Base-by-base conservation (phyloP, 2,888 invertebrate genomes). In the Polietes domitor region DNA sequence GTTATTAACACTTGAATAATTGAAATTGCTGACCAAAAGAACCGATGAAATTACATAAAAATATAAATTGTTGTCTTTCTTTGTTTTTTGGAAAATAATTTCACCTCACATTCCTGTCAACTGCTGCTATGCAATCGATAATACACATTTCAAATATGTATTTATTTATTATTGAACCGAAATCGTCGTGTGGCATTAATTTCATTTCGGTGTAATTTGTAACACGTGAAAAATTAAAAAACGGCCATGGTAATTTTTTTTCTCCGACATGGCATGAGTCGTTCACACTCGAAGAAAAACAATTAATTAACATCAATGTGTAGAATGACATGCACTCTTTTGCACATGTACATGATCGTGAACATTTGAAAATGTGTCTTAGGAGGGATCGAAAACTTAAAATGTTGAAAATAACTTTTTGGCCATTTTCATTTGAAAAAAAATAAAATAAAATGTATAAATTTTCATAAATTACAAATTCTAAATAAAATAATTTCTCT, bases 21-120 rank as follows among this genome's bases (percentile, higher is more conserved):
- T 55, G 47, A 53, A 78, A 24, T 43, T 32, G 12, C 37, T 65
- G 65, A 76, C 65, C 65, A 77, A 37, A 81, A 72, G 43, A 73
- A 58, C 43, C 53, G n/a, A 53, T 77, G 43, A 72, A 76, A 72
- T 65, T 63, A 72, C 61, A 63, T 61, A 37, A 74, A 74, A n/a
- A 37, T 12, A 9, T 21, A 58, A 58, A 55, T 65, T 76, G 53
- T 24, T 55, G 21, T 19, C 24, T 12, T 37, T 32, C 19, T 63
- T 28, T 21, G 4, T 70, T 61, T 75, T 0, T 17, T 21, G 47
- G 19, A 53, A 53, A 37, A 74, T 47, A 74, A 71, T 80, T 80
- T 80, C 71, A 80, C 75, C 63, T 75, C 53, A 24, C 50, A 24
- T 75, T 61, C 50, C 2, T 53, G n/a, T 68, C 58, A n/a, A 32